These are phyloP conservation scores for Ovibos moschatus DNA, from an alignment of 2,113 vertebrate genomes.

Conservation along the genomic window DNA sequence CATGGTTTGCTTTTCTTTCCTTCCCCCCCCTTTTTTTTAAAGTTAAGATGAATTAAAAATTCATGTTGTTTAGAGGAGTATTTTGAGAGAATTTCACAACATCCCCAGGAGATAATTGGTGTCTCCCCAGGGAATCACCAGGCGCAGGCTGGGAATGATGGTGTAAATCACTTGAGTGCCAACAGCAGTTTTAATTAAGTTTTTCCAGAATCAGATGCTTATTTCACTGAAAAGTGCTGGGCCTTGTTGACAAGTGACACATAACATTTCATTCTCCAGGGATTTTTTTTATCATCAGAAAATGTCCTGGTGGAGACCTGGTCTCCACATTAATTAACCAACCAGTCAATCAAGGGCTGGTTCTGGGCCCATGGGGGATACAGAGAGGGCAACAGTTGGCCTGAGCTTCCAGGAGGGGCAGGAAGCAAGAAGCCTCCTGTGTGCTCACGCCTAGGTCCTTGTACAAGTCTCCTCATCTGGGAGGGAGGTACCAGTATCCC, in stretches of 20 bases:
- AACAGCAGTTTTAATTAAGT: constrained; percentile 70
- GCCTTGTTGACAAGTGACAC: constrained; percentile 70
- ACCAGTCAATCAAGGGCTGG: neutral
- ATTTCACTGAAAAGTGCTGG: constrained; percentile 54
- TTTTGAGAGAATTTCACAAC: constrained; percentile 66
- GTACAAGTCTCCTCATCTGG: neutral
- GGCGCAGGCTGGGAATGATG: constrained; percentile 11
- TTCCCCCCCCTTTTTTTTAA: neutral
- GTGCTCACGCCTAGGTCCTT: neutral
- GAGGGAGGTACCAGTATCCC: neutral
- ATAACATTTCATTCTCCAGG: constrained; percentile 49
- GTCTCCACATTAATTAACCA: constrained; percentile 21
- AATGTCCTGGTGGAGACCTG: neutral
- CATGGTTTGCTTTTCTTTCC: neutral
- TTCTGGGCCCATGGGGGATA: neutral
- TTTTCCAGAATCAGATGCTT: constrained; percentile 68
- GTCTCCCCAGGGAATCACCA: constrained; percentile 52
- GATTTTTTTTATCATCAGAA: constrained; percentile 6
- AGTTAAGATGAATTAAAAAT: constrained; percentile 60
- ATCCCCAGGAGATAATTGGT: constrained; percentile 69
- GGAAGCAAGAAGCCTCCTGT: neutral
- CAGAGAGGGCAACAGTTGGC: neutral
- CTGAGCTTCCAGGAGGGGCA: neutral
- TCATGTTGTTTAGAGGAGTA: constrained; percentile 58
- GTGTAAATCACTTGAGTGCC: constrained; percentile 56